phyloP scores from a whole-genome alignment of 2,113 vertebrate genomes.

The Nothobranchius kuhntae region DNA sequence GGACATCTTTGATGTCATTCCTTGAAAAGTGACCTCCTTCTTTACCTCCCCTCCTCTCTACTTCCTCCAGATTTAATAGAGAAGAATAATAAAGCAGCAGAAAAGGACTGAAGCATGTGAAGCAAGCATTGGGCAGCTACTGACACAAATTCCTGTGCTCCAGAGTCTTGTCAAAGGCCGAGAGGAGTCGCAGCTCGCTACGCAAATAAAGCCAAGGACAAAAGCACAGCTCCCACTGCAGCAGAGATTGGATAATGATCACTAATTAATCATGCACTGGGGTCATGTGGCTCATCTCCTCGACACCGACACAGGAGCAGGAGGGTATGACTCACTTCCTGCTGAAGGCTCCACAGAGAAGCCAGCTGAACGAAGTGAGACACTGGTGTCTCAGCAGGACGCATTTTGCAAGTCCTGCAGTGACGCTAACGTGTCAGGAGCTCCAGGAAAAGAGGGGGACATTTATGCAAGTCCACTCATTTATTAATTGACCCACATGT shows the following conservation, averaged over 20 bases:
- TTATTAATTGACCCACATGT: constrained; percentile 25
- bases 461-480: constrained; percentile 41
- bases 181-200: constrained; percentile 36
- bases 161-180: constrained; percentile 33
- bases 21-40: constrained; percentile 25
- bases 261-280: constrained; percentile 68
- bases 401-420: constrained; percentile 37
- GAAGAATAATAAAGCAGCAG: background rate
- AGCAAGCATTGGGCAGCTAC: constrained; percentile 26
- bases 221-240: constrained; percentile 63
- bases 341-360: constrained; percentile 45
- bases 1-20: constrained; percentile 26
- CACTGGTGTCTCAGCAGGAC: constrained; percentile 36
- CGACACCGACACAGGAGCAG: constrained; percentile 42
- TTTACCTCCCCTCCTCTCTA: constrained; percentile 4
- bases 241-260: constrained; percentile 75
- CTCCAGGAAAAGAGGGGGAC: constrained; percentile 5
- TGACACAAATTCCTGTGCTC: constrained; percentile 38
- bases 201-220: constrained; percentile 63
- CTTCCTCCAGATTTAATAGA: constrained; percentile 1
- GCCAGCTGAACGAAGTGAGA: constrained; percentile 54
- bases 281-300: constrained; percentile 62
- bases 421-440: constrained; percentile 35
- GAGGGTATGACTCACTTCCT: constrained; percentile 66
- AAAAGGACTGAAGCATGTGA: constrained; percentile 10